Evolutionary conservation across 1,140 invertebrate species (phyloP).

Genomic region (Cydia splendana): DNA sequence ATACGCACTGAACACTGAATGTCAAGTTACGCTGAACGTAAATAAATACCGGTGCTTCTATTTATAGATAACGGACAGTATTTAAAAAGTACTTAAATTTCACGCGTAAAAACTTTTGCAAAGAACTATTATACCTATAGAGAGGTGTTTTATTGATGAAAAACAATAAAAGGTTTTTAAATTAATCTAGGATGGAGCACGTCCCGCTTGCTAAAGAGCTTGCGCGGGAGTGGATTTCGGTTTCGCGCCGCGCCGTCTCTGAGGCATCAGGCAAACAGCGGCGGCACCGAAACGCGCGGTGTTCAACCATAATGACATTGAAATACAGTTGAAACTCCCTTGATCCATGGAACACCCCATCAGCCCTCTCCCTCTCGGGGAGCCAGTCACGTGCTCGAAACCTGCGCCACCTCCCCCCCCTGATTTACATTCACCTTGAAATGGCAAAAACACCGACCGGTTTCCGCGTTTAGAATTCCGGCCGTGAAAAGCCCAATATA

Average conservation of each 20-base stretch:
- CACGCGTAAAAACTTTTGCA: not conserved
- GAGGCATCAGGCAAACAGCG: slow-evolving; percentile 36
- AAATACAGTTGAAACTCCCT: not conserved
- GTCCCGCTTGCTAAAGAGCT: not conserved
- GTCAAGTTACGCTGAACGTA: slow-evolving; percentile 15
- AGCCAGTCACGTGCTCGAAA: slow-evolving; percentile 43
- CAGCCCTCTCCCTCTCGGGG: slow-evolving; percentile 36
- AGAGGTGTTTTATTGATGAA: not conserved
- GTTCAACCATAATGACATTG: not conserved
- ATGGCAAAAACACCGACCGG: slow-evolving; percentile 10
- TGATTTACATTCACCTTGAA: slow-evolving; percentile 25
- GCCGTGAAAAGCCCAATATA: not conserved
- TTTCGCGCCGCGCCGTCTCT: slow-evolving; percentile 36
- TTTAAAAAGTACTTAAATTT: not conserved
- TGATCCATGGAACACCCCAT: not conserved
- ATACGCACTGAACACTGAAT: slow-evolving; percentile 25
- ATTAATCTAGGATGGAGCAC: not conserved
- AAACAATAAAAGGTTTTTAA: not conserved
- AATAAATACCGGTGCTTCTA: slow-evolving; percentile 21
- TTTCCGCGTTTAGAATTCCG: slow-evolving; percentile 8
- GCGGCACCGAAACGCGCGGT: not conserved
- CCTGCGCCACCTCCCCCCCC: slow-evolving; percentile 10
- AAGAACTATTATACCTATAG: not conserved
- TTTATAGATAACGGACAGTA: slow-evolving; percentile 7
- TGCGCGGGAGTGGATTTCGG: slow-evolving; percentile 26